A percentile compares a stretch with the other conserved stretches of the same genome.
These are phyloP conservation scores for Tubulanus polymorphus DNA, from an alignment of 2,888 invertebrate species.

Conservation along the genomic window DNA sequence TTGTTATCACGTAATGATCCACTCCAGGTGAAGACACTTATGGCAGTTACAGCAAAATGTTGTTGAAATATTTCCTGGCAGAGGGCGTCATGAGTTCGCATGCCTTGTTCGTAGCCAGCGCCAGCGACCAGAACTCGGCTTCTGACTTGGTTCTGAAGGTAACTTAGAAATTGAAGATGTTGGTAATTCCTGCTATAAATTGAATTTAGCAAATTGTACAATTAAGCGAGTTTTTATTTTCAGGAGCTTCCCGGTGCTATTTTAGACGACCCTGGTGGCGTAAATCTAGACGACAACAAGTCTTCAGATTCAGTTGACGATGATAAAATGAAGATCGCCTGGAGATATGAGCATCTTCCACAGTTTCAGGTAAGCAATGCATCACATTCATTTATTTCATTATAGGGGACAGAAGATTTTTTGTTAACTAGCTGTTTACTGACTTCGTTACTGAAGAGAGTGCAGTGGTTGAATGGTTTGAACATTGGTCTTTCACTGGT, in stretches of 20 bases:
- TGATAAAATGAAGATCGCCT: constrained; percentile 74
- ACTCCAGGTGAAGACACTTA: constrained; percentile 79
- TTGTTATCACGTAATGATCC: constrained; percentile 12
- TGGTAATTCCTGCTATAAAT: not conserved
- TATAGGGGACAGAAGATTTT: too few relatives aligned
- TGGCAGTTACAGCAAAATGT: constrained; percentile 71
- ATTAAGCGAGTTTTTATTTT: not conserved
- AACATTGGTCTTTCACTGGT: too few relatives aligned
- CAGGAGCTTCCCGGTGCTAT: constrained; percentile 45
- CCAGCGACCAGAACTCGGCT: constrained; percentile 15
- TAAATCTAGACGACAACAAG: constrained; percentile 4
- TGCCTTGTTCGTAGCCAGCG: constrained; percentile 67
- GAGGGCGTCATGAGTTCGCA: constrained; percentile 78
- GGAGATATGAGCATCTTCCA: constrained; percentile 76
- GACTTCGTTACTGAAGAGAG: too few relatives aligned
- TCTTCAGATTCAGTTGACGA: not conserved
- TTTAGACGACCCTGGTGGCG: constrained; percentile 30
- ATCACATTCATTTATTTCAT: too few relatives aligned
- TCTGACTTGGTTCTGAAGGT: too few relatives aligned
- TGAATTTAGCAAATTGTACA: not conserved
- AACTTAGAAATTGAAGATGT: too few relatives aligned
- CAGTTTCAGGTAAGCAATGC: constrained; percentile 39
- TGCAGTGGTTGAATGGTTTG: too few relatives aligned
- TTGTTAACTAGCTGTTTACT: too few relatives aligned
- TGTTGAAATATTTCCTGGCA: constrained; percentile 82